Percentiles rank a stretch among this genome's conserved stretches.
Conservation (phyloP, 2,797 vertebrate genomes). For the Calcarius lapponicus region DNA sequence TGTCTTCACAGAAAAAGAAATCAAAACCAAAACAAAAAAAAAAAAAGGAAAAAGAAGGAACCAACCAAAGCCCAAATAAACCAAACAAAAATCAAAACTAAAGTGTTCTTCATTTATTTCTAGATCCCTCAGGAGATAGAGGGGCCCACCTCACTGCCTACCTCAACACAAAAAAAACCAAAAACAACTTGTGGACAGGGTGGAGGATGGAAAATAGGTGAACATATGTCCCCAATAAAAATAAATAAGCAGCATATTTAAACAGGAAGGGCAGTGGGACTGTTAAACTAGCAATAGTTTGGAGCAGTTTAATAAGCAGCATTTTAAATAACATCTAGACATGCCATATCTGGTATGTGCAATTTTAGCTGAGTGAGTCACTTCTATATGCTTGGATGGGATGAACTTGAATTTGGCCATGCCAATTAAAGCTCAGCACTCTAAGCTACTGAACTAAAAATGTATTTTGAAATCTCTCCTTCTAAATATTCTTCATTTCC, state of each 20-base stretch:
- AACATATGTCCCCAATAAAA: background rate
- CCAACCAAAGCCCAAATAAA: background rate
- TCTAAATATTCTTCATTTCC: background rate
- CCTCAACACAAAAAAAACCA: background rate
- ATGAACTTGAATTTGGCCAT: background rate
- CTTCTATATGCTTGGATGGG: background rate
- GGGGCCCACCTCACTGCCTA: background rate
- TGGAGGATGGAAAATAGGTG: background rate
- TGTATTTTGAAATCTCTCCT: background rate
- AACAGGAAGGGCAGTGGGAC: background rate
- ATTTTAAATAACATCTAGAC: background rate
- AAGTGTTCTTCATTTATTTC: background rate
- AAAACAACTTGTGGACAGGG: background rate
- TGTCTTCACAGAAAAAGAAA: background rate
- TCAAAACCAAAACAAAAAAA: background rate
- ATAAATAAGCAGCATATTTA: background rate
- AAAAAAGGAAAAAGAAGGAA: background rate
- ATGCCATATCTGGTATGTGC: background rate
- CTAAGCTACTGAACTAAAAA: background rate
- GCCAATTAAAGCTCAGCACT: slow-evolving; percentile 32
- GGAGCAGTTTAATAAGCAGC: background rate
- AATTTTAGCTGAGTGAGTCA: slow-evolving; percentile 31
- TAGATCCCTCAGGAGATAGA: background rate
- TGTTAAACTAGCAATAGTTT: background rate
- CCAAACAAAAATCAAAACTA: background rate